Evolutionary conservation across 1,140 invertebrate genomes (phyloP), one percentile per base, ranked within the genome.

Genomic region (Drosophila kohkoa): DNA sequence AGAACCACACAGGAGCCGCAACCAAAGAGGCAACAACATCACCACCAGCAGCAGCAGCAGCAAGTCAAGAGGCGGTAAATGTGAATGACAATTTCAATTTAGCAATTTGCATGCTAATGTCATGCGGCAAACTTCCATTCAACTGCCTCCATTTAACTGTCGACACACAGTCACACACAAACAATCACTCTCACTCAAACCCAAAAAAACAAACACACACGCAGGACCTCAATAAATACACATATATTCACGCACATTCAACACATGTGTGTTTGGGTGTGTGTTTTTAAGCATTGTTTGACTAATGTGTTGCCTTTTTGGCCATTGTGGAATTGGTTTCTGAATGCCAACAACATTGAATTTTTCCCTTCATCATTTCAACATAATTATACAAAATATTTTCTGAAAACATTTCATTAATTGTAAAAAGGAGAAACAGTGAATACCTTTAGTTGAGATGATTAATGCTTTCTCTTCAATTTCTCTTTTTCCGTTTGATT

Each of bases 1-100:
- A 10, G 57, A 10, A 10, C 35, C 35, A 38, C 35, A 38, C n/a
- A n/a, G n/a, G 8, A 20, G 52, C 10, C 46, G 25, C 43, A 51
- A 51, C 48, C 10, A 8, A 52, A 15, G 32, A 16, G 8, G 6
- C 30, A 51, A 30, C 25, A 54, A 32, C 25, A n/a, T n/a, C n/a
- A 52, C 11, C 51, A 57, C 2, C 38, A 64, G 16, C 32, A 32
- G 13, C 51, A 57, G 20, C 38, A 52, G 32, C 32, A 28, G n/a
- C 68, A 80, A 87, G 73, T 88, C 83, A 81, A 88, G 80, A 79
- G 81, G 60, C 74, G 68, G 65, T 68, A 88, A 89, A 83, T 87
- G 73, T 83, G 80, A 80, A 88, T 88, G 85, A 89, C 85, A 88
- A 85, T 88, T 88, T 88, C 85, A 88, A 88, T 89, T 88, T 88